Conservation (phyloP, 2,888 invertebrate species). For the Drosophila demipolita region DNA sequence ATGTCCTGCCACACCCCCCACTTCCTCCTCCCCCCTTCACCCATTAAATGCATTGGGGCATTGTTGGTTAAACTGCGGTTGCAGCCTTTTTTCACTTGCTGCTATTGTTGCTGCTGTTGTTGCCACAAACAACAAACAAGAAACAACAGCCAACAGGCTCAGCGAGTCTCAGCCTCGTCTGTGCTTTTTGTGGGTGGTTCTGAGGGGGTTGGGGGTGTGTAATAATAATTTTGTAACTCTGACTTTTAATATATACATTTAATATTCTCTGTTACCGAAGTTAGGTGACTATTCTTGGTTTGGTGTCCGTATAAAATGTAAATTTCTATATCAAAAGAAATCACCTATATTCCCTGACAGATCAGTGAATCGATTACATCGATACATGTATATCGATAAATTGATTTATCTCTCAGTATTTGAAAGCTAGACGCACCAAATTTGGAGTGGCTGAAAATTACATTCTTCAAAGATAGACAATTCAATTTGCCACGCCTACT, state of each 20-base stretch:
- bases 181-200: slow-evolving; percentile 16
- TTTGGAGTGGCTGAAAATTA: background rate
- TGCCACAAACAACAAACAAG: slow-evolving; percentile 40
- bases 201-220: background rate
- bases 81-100: slow-evolving; percentile 47
- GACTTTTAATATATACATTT: slow-evolving; percentile 57
- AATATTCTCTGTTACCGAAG: slow-evolving; percentile 6
- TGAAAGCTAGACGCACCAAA: background rate
- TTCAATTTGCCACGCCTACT: background rate
- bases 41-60: slow-evolving; percentile 63
- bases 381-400: background rate
- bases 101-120: slow-evolving; percentile 31
- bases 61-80: slow-evolving; percentile 75
- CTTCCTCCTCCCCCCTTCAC: too few relatives aligned
- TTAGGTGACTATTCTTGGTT: background rate
- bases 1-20: slow-evolving; percentile 8
- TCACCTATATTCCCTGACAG: accelerated
- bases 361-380: background rate
- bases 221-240: slow-evolving; percentile 43
- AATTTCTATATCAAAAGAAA: background rate
- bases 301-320: background rate
- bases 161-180: slow-evolving; percentile 39
- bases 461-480: background rate
- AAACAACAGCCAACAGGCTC: slow-evolving; percentile 32
- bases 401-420: background rate